Evolutionary conservation across 2,797 vertebrate species (phyloP), one percentile per base, ranked within the genome.

Genomic region (Esox lucius): DNA sequence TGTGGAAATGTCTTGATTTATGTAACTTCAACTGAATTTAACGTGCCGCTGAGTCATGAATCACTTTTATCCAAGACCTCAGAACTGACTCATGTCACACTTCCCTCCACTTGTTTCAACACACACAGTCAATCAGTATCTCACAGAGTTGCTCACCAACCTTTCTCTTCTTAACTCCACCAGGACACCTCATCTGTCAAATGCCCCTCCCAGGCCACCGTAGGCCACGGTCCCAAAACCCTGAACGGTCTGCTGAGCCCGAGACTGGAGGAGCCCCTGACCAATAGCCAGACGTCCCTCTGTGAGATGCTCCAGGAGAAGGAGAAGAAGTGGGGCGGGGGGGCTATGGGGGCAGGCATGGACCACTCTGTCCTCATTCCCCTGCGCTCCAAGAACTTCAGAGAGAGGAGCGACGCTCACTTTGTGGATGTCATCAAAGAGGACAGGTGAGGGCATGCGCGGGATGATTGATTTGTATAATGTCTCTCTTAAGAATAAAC

Each of bases 401-500:
- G 97, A 49, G 97, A 98, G 89, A 96, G 97, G 86, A 99, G 97
- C 0, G 98, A 99, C 0, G 98, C 95, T 70, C 98, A 99, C 85
- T 99, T 99, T 84, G 98, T 99, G 70, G 98, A 99, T 24, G 98
- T 99, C 48, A 99, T 99, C 83, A 99, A 98, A 87, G 97, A 98
- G 82, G 98, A 99, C 92, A 97, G 98, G 98, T 98, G 86, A 88
- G 90, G n/a, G 19, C 13, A 17, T 12, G 15, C 11, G 1, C 15
- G 15, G 28, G 49, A 51, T 15, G 51, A 5, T 13, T 6, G 24
- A 4, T 13, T 13, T 17, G 28, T 39, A 9, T 17, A 46, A 11
- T 46, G 3, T 46, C 42, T 13, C 42, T 46, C 1, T 46, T 46
- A 13, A 13, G 42, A 46, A 46, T 5, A 67, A n/a, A 56, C 2